Evolutionary conservation across 2,113 vertebrate genomes (phyloP).

Genomic region (Podocnemis expansa): DNA sequence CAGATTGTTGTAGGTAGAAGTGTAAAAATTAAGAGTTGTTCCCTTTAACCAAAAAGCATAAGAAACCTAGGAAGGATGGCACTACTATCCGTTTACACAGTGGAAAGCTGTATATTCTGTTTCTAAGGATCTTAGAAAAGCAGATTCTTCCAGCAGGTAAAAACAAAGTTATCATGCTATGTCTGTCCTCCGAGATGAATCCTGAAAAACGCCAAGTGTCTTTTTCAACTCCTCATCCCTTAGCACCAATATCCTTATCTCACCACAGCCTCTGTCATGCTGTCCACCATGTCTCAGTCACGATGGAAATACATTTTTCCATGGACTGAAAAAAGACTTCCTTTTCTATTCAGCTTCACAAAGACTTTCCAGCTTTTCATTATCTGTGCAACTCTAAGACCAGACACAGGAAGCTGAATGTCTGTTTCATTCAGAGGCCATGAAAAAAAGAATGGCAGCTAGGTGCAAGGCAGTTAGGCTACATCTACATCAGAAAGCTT

Average conservation of each 20-base stretch:
- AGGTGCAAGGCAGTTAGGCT: too few relatives aligned
- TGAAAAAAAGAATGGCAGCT: constrained; percentile 17
- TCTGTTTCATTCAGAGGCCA: not conserved
- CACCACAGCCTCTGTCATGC: not conserved
- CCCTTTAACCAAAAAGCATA: not conserved
- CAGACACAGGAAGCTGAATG: constrained; percentile 1
- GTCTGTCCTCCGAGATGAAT: not conserved
- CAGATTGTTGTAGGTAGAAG: not conserved
- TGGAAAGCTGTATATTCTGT: constrained; percentile 14
- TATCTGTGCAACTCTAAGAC: not conserved
- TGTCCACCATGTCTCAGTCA: not conserved
- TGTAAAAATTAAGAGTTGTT: not conserved
- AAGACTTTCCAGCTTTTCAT: not conserved
- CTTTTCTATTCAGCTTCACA: not conserved
- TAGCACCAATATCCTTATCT: not conserved
- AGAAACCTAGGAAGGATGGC: not conserved
- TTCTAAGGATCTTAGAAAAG: not conserved
- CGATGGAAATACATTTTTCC: not conserved
- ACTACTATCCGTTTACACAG: constrained; percentile 4
- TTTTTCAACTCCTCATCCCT: not conserved
- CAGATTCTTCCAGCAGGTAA: not conserved
- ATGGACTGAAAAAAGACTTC: not conserved
- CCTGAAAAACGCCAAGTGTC: not conserved
- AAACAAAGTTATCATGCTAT: not conserved
- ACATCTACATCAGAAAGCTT: too few relatives aligned